phyloP scores from a whole-genome alignment of 2,888 invertebrate genomes.

The Colletes collaris region DNA sequence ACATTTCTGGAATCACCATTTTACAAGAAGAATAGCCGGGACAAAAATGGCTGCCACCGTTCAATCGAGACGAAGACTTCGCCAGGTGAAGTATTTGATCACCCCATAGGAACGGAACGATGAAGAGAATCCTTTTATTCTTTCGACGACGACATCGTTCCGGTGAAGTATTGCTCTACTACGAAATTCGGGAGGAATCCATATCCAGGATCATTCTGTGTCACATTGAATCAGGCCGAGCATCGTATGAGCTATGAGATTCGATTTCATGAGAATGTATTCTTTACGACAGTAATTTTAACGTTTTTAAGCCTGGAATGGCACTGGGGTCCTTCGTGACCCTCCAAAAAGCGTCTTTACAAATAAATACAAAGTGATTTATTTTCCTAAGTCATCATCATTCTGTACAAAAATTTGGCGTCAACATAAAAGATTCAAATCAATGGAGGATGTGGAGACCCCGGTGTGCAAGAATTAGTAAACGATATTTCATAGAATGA shows the following conservation, averaged over 20 bases:
- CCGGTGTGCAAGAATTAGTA: too few species aligned
- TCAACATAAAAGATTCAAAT: too few species aligned
- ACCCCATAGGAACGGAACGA: slow-evolving; percentile 18
- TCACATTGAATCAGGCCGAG: slow-evolving; percentile 38
- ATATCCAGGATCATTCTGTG: slow-evolving; percentile 31
- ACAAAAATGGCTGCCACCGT: slow-evolving; percentile 15
- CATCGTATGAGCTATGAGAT: slow-evolving; percentile 22
- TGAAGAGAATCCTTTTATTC: slow-evolving; percentile 38
- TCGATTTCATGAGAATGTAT: background rate
- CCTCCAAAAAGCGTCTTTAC: too few species aligned
- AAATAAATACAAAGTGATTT: too few species aligned
- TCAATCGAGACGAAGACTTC: slow-evolving; percentile 55
- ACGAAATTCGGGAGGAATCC: slow-evolving; percentile 27
- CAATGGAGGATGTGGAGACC: too few species aligned
- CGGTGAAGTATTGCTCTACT: slow-evolving; percentile 29
- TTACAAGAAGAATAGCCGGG: background rate
- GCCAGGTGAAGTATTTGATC: slow-evolving; percentile 46
- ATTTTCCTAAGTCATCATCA: too few species aligned
- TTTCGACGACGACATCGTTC: slow-evolving; percentile 34
- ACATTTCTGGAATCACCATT: background rate
- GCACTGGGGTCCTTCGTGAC: background rate
- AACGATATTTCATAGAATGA: too few species aligned
- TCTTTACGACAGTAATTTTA: slow-evolving; percentile 3
- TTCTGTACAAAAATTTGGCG: too few species aligned
- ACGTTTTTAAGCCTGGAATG: background rate